Percentiles rank a stretch among this genome's conserved stretches.
These are phyloP conservation scores for Phania funesta DNA, from an alignment of 2,888 invertebrate genomes.

Conservation along the genomic window DNA sequence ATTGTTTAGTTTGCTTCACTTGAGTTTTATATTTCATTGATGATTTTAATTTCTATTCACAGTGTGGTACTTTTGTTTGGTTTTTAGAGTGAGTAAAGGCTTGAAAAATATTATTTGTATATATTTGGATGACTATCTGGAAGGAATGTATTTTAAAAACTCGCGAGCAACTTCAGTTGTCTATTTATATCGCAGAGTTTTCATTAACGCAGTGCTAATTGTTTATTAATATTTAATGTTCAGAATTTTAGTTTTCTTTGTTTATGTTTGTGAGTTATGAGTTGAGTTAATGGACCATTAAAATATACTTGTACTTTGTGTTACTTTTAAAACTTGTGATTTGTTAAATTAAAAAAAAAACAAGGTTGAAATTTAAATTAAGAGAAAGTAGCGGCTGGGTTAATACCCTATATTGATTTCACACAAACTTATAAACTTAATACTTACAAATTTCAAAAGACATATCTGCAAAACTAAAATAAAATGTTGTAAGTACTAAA, in stretches of 20 bases:
- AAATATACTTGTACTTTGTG: neutral
- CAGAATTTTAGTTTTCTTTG: neutral
- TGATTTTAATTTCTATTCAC: conserved; percentile 3
- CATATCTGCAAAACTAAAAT: no score
- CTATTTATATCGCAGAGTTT: neutral
- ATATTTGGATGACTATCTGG: neutral
- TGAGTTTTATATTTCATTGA: neutral
- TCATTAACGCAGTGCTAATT: conserved; percentile 55
- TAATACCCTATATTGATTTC: no score
- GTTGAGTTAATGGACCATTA: conserved; percentile 20
- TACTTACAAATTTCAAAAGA: no score
- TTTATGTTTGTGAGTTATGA: neutral
- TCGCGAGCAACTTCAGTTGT: neutral
- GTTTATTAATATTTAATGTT: conserved; percentile 51
- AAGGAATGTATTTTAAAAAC: neutral
- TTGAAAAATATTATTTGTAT: no score
- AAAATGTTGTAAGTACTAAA: no score
- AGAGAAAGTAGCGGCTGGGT: no score
- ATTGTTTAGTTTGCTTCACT: neutral
- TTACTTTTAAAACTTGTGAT: conserved; percentile 50
- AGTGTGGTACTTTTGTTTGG: conserved; percentile 1
- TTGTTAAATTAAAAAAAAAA: neutral
- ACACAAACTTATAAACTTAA: no score
- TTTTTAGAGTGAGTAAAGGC: neutral
- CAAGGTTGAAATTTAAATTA: neutral